Evolutionary conservation across 2,888 invertebrate genomes (phyloP).

Genomic region (Mesorhabditis belari): DNA sequence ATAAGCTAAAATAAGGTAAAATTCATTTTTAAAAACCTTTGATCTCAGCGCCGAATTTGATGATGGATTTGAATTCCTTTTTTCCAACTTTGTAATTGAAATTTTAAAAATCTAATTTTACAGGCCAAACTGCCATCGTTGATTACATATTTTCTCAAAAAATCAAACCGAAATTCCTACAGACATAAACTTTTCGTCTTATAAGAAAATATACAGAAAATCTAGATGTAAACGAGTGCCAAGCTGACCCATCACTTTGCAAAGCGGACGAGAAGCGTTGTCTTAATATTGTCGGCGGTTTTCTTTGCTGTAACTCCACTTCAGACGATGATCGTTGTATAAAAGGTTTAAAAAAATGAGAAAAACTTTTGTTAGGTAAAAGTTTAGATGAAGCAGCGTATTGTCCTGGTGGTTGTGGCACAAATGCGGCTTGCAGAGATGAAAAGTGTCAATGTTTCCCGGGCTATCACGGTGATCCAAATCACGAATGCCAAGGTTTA

Average conservation of each 20-base stretch:
- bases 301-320: constrained; percentile 52
- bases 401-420: constrained; percentile 46
- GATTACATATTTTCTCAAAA: too few species aligned
- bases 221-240: constrained; percentile 53
- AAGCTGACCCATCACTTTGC: constrained; percentile 35
- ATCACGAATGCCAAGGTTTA: constrained; percentile 32
- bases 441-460: constrained; percentile 72
- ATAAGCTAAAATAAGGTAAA: too few species aligned
- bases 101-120: too few species aligned
- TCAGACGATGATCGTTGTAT: constrained; percentile 49
- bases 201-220: too few species aligned
- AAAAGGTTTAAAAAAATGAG: constrained; percentile 13
- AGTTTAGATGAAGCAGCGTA: constrained; percentile 42
- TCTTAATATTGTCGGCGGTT: constrained; percentile 49
- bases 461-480: constrained; percentile 75
- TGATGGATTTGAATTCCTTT: too few species aligned
- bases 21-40: too few species aligned
- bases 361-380: not conserved
- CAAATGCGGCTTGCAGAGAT: constrained; percentile 40
- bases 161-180: too few species aligned
- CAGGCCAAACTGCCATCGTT: too few species aligned
- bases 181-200: too few species aligned
- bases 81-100: too few species aligned
- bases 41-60: too few species aligned
- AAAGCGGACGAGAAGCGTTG: constrained; percentile 25